Base-by-base conservation (phyloP, 1,140 invertebrate species). In the Panagrolaimus sp. region DNA sequence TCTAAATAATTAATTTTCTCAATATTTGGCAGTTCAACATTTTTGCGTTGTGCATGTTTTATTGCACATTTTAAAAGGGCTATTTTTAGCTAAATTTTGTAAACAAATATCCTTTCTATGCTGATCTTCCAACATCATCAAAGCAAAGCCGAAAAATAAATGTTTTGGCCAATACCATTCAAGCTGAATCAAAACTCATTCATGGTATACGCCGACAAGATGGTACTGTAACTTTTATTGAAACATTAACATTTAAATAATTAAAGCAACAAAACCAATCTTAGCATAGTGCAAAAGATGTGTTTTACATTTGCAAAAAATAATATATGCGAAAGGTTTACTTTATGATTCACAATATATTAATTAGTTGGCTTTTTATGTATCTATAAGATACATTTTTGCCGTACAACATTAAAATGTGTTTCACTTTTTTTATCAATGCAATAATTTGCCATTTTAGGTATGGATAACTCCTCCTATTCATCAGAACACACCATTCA, bases 101-200 rank as follows among this genome's bases (percentile, higher is more conserved):
- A 0, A 73, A 73, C 61, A 67, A 66, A 67, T 73, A 73, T 63
- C 72, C 72, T 16, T 73, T 68, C 43, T 73, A 51, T 46, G 72
- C 74, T 9, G 65, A 73, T 48, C 45, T 73, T 43, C 72, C 72
- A 5, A 71, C 72, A 14, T 74, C 72, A 20, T 76, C 74, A 13
- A 73, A 73, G 38, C 72, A 73, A 47, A 73, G 72, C 51, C 27
- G 72, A 64, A 73, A 73, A 48, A 31, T 69, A 20, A 42, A 67
- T 5, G 31, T 74, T 46, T 31, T 73, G 20, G 72, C 72, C 0
- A 73, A 66, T 57, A 48, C 72, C 14, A 70, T 73, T 27, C 14
- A 65, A 9, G 57, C 61, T 16, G 72, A 73, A 61, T 46, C 42
- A 9, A 42, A 27, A 27, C 66, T 70, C 68, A 11, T 57, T 23